Conservation (phyloP, 2,797 vertebrate genomes). For the Darevskia nairensis region DNA sequence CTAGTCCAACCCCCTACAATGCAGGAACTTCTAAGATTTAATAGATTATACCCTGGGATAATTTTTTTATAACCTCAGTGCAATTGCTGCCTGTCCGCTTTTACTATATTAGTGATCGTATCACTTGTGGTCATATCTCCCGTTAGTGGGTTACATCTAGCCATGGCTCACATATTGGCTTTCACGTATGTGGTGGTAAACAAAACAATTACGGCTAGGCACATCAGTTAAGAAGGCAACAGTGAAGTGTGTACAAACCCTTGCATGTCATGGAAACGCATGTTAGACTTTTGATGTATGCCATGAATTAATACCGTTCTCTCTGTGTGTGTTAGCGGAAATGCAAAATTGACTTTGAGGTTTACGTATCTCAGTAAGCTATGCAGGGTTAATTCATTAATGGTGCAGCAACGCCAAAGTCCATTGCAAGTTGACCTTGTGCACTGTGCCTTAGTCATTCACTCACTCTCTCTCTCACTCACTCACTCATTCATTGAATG, state of each 20-base stretch:
- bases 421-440: not conserved
- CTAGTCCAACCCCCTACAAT: too few relatives aligned
- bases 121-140: not conserved
- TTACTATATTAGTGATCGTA: not conserved
- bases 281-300: not conserved
- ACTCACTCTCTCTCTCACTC: not conserved
- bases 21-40: not conserved
- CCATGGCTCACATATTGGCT: not conserved
- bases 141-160: not conserved
- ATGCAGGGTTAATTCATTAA: not conserved
- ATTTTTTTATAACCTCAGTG: not conserved
- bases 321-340: not conserved
- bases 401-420: not conserved
- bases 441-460: conserved; percentile 11
- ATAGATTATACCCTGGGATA: not conserved
- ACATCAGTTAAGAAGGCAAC: not conserved
- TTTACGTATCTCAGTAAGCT: not conserved
- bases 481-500: not conserved
- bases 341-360: not conserved
- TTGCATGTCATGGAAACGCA: not conserved
- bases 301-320: not conserved
- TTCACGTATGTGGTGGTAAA: not conserved
- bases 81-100: not conserved
- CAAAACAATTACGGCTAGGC: not conserved
- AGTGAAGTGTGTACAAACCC: not conserved